phyloP scores from a whole-genome alignment of 2,113 vertebrate genomes.

The Phodopus roborovskii region DNA sequence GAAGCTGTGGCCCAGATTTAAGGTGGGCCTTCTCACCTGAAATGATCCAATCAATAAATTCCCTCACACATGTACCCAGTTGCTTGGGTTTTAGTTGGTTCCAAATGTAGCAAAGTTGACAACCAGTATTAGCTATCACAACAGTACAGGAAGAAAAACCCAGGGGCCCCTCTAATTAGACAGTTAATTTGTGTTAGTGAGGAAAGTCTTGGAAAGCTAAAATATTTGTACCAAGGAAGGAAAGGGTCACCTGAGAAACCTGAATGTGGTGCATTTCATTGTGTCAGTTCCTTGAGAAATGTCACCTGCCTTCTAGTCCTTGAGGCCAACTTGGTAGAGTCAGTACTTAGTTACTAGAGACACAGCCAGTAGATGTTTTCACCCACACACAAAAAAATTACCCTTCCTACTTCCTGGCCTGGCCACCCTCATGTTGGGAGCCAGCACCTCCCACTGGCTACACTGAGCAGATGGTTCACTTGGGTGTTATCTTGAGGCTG shows the following conservation, averaged over 20 bases:
- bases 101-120: background rate
- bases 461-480: background rate
- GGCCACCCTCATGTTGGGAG: background rate
- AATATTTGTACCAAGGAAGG: background rate
- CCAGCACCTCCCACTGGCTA: background rate
- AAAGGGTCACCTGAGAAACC: background rate
- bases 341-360: background rate
- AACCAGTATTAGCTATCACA: background rate
- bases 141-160: background rate
- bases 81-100: background rate
- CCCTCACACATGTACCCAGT: background rate
- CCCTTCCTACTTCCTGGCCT: background rate
- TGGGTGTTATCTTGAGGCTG: background rate
- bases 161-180: background rate
- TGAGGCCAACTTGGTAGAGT: background rate
- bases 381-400: background rate
- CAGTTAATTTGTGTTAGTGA: background rate
- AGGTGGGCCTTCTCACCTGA: background rate
- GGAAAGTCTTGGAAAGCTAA: conserved; percentile 37
- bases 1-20: background rate
- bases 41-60: background rate
- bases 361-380: background rate
- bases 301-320: background rate
- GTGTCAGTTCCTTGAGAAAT: background rate
- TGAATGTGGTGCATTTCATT: background rate